A percentile compares a stretch with the other conserved stretches of the same genome.
phyloP scores from a whole-genome alignment of 2,888 invertebrate species.

The Spilarctia lutea region DNA sequence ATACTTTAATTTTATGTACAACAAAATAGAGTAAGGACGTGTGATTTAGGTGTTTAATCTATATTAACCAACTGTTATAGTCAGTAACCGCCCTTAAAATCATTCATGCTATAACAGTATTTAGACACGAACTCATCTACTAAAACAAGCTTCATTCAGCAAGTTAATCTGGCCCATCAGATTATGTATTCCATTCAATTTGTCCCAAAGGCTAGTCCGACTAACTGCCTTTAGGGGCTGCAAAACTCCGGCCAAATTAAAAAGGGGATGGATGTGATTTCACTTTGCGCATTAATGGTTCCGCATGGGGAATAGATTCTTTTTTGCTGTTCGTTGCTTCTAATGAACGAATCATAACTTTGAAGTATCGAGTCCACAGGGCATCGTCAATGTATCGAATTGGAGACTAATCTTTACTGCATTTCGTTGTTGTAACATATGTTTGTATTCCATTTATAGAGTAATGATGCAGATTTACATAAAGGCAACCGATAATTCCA shows the following conservation, averaged over 20 bases:
- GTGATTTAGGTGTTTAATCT: background rate
- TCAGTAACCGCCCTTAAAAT: background rate
- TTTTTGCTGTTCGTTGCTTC: constrained; percentile 4
- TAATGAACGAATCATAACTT: background rate
- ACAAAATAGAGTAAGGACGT: background rate
- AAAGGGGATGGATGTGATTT: constrained; percentile 26
- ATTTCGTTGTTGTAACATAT: background rate
- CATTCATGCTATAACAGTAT: constrained; percentile 2
- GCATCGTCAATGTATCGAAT: background rate
- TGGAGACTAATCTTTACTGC: background rate
- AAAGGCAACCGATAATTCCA: too few relatives aligned
- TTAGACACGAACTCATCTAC: constrained; percentile 27
- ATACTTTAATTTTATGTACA: too few relatives aligned
- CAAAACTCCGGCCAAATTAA: constrained; percentile 27
- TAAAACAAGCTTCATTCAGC: constrained; percentile 26
- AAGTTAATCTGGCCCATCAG: constrained; percentile 24
- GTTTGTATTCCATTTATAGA: background rate
- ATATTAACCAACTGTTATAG: background rate
- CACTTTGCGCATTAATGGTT: constrained; percentile 53
- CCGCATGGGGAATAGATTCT: constrained; percentile 34
- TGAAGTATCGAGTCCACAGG: background rate
- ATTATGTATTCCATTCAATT: constrained; percentile 42
- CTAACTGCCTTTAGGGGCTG: constrained; percentile 37
- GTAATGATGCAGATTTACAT: too few relatives aligned
- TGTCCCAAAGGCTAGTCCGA: constrained; percentile 49